Percentiles rank a stretch among this genome's conserved stretches.
Evolutionary conservation across 2,113 vertebrate genomes (phyloP).

Genomic region (Pitta sordida): DNA sequence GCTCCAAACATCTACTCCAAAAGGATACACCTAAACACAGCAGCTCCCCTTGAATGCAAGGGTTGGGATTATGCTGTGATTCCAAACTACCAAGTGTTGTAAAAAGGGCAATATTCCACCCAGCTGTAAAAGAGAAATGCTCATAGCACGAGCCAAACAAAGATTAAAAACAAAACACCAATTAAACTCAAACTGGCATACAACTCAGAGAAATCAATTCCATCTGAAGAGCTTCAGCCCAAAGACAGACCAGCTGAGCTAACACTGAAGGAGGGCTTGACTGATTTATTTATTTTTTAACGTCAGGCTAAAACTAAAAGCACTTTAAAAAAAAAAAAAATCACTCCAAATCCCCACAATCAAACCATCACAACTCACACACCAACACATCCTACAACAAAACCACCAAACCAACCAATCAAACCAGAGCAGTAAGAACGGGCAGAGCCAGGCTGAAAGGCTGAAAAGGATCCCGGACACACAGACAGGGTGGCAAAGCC

Average conservation of each 20-base stretch:
- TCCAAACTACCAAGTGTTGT: not conserved
- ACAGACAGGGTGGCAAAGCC: not conserved
- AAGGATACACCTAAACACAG: not conserved
- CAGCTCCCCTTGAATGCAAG: not conserved
- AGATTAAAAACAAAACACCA: slow-evolving; percentile 26
- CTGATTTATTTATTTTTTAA: not conserved
- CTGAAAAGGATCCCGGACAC: not conserved
- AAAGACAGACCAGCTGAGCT: slow-evolving; percentile 7
- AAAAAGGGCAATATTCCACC: not conserved
- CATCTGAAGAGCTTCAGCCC: not conserved
- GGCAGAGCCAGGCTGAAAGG: not conserved
- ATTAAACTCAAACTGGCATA: not conserved
- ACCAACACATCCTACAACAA: not conserved
- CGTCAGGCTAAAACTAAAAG: not conserved
- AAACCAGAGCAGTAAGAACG: not conserved
- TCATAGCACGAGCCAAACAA: not conserved
- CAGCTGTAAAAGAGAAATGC: not conserved
- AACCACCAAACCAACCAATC: not conserved
- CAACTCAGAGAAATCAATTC: slow-evolving; percentile 11
- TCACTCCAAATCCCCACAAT: too few relatives aligned
- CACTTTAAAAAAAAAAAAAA: not conserved
- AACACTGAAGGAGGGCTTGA: not conserved
- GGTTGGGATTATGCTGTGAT: not conserved
- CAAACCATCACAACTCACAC: not conserved
- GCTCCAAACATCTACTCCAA: not conserved